Base-by-base conservation (phyloP, 1,140 invertebrate species). In the Maconellicoccus hirsutus region DNA sequence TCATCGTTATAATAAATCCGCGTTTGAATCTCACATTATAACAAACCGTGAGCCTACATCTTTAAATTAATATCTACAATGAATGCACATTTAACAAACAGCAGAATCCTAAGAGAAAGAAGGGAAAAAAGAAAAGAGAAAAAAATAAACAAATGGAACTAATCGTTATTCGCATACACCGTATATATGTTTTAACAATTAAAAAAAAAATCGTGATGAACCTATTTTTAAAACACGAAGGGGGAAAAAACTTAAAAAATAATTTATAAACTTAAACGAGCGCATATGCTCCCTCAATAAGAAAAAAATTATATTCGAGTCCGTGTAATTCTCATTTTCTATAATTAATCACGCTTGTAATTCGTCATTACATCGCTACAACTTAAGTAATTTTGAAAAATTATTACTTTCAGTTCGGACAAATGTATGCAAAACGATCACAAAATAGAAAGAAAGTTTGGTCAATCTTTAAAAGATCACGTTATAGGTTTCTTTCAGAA, bases 11-110 rank as follows among this genome's bases (percentile, higher is more conserved):
- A 3, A 52, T 8, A 19, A 52, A 52, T 52, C 42, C 42, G n/a
- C 42, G 42, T 52, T 52, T 52, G n/a, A n/a, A 19, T 52, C 42
- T 52, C 42, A 52, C 42, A 8, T 38, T 7, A 6, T 52, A 52
- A 52, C 42, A 52, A 52, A 52, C 3, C n/a, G n/a, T 52, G 6
- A 52, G 42, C 42, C 42, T 52, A 52, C 42, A 52, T 52, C n/a
- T 52, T 33, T 33, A 52, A 52, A 52, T 52, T 52, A 52, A 52
- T 52, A 52, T 52, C 42, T 52, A 52, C 42, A 52, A 52, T 19
- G 42, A 52, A 52, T 52, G 42, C 42, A 52, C 42, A 52, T 52
- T 52, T 52, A 52, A 52, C 42, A 52, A 52, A 52, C n/a, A 52
- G 42, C 42, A 16, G 42, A 19, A 52, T 52, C n/a, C 42, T 19